phyloP scores from a whole-genome alignment of 1,140 invertebrate genomes.

The Sesamia nonagrioides region DNA sequence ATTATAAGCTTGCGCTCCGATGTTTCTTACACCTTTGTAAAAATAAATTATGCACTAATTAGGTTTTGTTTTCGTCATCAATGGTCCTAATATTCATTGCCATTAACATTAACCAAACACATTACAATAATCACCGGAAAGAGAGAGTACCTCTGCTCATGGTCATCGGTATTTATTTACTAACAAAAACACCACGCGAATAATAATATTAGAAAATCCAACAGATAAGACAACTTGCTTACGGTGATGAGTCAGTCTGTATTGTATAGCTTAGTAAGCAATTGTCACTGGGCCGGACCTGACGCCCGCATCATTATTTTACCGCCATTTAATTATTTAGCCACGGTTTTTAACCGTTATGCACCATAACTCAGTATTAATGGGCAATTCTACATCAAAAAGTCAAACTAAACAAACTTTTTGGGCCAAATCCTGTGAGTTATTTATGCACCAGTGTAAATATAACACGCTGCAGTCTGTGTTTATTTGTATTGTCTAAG shows the following conservation, averaged over 20 bases:
- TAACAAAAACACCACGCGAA: slow-evolving; percentile 62
- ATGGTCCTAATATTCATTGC: not conserved
- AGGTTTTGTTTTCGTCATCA: no score
- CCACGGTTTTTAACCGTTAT: slow-evolving; percentile 70
- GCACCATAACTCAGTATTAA: slow-evolving; percentile 62
- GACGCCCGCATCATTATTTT: slow-evolving; percentile 62
- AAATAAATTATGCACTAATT: no score
- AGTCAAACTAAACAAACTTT: slow-evolving; percentile 63
- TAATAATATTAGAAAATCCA: slow-evolving; percentile 64
- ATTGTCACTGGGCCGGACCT: slow-evolving; percentile 67
- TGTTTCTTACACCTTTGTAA: no score
- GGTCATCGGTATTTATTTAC: slow-evolving; percentile 55
- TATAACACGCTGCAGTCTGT: slow-evolving; percentile 56
- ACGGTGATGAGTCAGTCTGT: slow-evolving; percentile 70
- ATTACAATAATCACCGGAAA: slow-evolving; percentile 35
- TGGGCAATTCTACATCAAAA: slow-evolving; percentile 79
- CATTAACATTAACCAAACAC: not conserved
- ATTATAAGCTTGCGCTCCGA: no score
- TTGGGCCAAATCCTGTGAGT: slow-evolving; percentile 78
- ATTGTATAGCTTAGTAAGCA: slow-evolving; percentile 74
- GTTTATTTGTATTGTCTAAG: slow-evolving; percentile 73
- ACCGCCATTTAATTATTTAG: slow-evolving; percentile 62
- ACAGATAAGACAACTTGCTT: slow-evolving; percentile 81
- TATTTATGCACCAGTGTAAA: slow-evolving; percentile 57
- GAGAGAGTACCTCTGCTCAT: slow-evolving; percentile 49